A percentile compares a stretch with the other conserved stretches of the same genome.
Evolutionary conservation across 2,888 invertebrate species (phyloP).

Genomic region (Kryphioiulus occultus): DNA sequence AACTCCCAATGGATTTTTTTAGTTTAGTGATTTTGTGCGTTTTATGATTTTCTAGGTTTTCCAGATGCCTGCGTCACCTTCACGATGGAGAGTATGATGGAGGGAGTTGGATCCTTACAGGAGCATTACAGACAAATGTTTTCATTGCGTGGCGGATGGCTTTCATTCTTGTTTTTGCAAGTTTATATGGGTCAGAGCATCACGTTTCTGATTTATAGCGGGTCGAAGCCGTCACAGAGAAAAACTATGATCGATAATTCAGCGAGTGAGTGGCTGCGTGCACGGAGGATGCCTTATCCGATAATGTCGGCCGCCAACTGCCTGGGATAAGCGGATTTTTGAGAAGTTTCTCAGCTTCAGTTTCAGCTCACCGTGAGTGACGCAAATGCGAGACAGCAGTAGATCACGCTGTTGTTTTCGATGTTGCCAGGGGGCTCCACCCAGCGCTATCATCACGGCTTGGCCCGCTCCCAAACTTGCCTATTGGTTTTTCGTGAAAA

Average conservation of each 20-base stretch:
- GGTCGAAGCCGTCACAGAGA: not conserved
- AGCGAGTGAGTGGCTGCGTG: not conserved
- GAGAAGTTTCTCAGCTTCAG: not conserved
- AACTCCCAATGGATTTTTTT: too few relatives aligned
- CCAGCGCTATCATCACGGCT: not conserved
- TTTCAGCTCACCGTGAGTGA: not conserved
- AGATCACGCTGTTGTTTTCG: not conserved
- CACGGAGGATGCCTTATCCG: not conserved
- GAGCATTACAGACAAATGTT: not conserved
- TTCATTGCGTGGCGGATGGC: not conserved
- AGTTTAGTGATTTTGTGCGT: too few relatives aligned
- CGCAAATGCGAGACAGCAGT: not conserved
- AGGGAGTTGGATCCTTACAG: too few relatives aligned
- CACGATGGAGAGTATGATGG: too few relatives aligned
- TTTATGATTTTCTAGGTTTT: too few relatives aligned
- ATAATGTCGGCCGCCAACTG: not conserved
- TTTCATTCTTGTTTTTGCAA: not conserved
- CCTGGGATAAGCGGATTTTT: not conserved
- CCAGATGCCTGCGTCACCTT: too few relatives aligned
- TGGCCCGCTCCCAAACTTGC: not conserved
- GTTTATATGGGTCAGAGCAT: not conserved
- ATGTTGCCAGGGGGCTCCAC: not conserved
- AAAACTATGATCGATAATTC: not conserved
- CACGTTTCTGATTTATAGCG: not conserved
- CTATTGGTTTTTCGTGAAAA: not conserved